Percentiles rank a stretch among this genome's conserved stretches.
Conservation (phyloP, 2,797 vertebrate genomes). For the Pangasius mekongensis region DNA sequence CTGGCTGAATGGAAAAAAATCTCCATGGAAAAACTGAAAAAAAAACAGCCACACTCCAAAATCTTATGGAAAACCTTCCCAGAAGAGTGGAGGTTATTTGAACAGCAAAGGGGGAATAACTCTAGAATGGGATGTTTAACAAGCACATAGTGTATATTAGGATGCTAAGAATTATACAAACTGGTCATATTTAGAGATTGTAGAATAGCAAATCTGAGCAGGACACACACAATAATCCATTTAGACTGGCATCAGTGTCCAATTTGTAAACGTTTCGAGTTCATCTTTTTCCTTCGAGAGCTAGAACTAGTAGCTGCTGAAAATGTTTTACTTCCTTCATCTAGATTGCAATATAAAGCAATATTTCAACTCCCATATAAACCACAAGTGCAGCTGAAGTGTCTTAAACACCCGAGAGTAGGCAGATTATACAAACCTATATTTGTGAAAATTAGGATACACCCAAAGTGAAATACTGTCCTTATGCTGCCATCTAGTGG, state of each 20-base stretch:
- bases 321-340: neutral
- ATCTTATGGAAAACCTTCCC: neutral
- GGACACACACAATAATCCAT: neutral
- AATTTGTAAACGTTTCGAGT: neutral
- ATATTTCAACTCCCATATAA: neutral
- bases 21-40: no score
- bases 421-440: neutral
- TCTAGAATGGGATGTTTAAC: neutral
- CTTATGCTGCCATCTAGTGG: slow-evolving; percentile 34
- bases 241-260: neutral
- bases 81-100: neutral
- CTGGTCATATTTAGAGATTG: no score
- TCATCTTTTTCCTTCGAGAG: neutral
- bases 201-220: neutral
- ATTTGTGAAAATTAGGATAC: neutral
- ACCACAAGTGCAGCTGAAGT: neutral
- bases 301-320: neutral
- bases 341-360: neutral
- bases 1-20: neutral
- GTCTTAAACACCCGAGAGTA: neutral
- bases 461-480: neutral
- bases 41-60: neutral
- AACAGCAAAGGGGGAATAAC: neutral
- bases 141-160: neutral
- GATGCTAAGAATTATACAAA: no score